These are phyloP conservation scores for Laterallus jamaicensis DNA, from an alignment of 2,113 vertebrate species.

Conservation along the genomic window DNA sequence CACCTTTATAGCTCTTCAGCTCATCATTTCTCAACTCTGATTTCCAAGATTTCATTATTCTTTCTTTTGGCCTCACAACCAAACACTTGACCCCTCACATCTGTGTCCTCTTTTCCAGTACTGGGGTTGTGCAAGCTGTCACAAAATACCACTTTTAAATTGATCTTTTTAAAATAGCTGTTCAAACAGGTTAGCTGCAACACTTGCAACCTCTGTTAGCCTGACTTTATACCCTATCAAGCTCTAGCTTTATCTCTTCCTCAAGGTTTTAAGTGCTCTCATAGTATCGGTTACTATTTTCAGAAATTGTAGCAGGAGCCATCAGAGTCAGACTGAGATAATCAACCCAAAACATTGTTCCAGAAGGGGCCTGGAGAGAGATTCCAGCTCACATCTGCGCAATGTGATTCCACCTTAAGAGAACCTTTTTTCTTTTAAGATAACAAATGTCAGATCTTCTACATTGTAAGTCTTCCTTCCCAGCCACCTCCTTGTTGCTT, in stretches of 20 bases:
- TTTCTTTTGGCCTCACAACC: neutral
- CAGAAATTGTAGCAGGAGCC: neutral
- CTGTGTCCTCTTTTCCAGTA: neutral
- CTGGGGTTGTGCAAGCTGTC: neutral
- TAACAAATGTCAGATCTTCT: neutral
- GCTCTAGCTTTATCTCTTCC: neutral
- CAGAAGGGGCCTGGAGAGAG: neutral
- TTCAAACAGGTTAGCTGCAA: neutral
- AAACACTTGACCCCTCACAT: neutral
- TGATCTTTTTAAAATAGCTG: neutral
- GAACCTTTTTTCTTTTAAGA: neutral
- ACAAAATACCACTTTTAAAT: neutral
- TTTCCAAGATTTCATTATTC: neutral
- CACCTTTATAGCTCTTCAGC: neutral
- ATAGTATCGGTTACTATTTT: neutral
- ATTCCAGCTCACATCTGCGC: neutral
- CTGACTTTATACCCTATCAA: neutral
- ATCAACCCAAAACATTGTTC: neutral
- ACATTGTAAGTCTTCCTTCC: neutral
- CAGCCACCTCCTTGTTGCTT: neutral
- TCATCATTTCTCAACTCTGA: neutral
- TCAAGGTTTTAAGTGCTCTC: neutral
- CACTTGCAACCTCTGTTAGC: neutral
- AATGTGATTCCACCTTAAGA: neutral
- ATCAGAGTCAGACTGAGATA: neutral